Percentiles rank a stretch among this genome's conserved stretches.
These are phyloP conservation scores for Caenorhabditis remanei DNA, from an alignment of 1,140 invertebrate species.

Conservation along the genomic window DNA sequence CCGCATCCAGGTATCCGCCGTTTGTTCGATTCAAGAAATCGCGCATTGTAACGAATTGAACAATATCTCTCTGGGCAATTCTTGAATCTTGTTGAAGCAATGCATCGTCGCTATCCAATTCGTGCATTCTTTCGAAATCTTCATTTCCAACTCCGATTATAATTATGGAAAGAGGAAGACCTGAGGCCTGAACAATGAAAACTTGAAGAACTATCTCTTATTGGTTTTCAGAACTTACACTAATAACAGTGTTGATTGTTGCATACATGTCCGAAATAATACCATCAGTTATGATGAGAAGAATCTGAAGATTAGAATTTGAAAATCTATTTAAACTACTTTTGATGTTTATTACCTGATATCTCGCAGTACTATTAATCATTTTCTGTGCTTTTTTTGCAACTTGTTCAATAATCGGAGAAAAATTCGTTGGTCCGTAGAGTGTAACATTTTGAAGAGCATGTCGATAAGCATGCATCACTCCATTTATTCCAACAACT, in stretches of 20 bases:
- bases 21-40: background rate
- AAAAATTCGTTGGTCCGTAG: constrained; percentile 83
- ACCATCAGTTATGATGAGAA: constrained; percentile 84
- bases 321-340: too few relatives aligned
- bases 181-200: constrained; percentile 79
- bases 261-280: constrained; percentile 83
- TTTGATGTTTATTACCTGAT: constrained; percentile 75
- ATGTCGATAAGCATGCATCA: constrained; percentile 75
- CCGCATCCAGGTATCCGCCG: background rate
- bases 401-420: constrained; percentile 82
- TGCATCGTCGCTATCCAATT: constrained; percentile 81
- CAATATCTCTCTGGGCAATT: constrained; percentile 81
- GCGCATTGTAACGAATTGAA: constrained; percentile 79
- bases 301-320: constrained; percentile 77
- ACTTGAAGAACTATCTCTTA: too few relatives aligned
- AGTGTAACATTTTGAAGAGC: constrained; percentile 81
- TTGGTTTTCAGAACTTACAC: background rate
- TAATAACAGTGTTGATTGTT: constrained; percentile 79
- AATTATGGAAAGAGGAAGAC: constrained; percentile 82
- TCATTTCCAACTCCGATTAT: constrained; percentile 82
- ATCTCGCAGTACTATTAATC: constrained; percentile 28
- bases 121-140: constrained; percentile 80
- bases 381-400: constrained; percentile 67
- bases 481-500: constrained; percentile 77
- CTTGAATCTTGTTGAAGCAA: constrained; percentile 79